Evolutionary conservation across 2,888 invertebrate genomes (phyloP).

Genomic region (Cerceris ruficornis): DNA sequence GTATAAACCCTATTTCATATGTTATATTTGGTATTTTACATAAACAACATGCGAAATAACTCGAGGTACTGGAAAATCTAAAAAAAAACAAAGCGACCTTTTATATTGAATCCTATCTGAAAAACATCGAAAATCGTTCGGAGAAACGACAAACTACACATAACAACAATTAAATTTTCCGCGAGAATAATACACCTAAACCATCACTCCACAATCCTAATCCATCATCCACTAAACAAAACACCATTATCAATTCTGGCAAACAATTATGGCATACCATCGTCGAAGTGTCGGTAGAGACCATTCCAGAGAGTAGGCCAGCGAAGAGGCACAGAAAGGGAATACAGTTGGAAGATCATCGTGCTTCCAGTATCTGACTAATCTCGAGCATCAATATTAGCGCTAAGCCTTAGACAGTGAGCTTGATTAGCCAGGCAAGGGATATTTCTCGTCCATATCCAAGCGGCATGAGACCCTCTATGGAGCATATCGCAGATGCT

Average conservation of each 20-base stretch:
- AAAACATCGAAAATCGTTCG: too few species aligned
- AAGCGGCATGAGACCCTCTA: conserved; percentile 5
- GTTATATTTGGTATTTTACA: too few species aligned
- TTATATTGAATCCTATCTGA: too few species aligned
- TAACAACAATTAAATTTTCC: too few species aligned
- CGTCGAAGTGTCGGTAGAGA: background rate
- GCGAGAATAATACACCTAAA: too few species aligned
- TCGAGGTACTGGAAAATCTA: too few species aligned
- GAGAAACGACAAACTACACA: too few species aligned
- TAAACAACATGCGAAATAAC: too few species aligned
- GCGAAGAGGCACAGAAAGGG: conserved; percentile 11
- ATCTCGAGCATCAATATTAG: conserved; percentile 73
- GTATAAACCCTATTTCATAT: too few species aligned
- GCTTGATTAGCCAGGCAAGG: conserved; percentile 67
- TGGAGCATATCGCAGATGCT: conserved; percentile 30
- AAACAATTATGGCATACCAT: background rate
- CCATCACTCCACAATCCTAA: too few species aligned
- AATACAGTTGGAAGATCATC: conserved; percentile 39
- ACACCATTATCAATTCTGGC: background rate
- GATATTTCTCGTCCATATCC: conserved; percentile 47
- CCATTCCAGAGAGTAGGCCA: background rate
- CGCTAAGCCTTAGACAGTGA: conserved; percentile 67
- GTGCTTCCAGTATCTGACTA: conserved; percentile 61
- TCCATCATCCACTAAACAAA: too few species aligned
- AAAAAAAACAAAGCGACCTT: too few species aligned